Conservation (phyloP, 2,797 vertebrate species). For the Argyrosomus regius region DNA sequence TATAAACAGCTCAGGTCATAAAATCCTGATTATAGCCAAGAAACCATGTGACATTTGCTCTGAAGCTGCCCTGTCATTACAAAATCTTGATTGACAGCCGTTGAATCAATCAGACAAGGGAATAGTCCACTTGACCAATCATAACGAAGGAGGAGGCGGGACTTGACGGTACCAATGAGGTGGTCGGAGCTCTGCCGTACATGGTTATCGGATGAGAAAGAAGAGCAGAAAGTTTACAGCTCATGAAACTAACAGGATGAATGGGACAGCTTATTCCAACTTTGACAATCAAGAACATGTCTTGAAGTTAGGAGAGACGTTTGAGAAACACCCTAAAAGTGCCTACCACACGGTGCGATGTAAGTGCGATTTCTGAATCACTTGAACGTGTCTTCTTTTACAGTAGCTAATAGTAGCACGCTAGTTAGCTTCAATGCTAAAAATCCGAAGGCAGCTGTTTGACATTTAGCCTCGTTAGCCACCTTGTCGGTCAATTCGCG, state of each 20-base stretch:
- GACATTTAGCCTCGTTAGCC: background rate
- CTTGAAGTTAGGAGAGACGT: constrained; percentile 93
- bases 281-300: constrained; percentile 93
- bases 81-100: constrained; percentile 54
- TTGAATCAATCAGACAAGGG: constrained; percentile 47
- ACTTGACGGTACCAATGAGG: constrained; percentile 49
- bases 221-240: constrained; percentile 58
- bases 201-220: constrained; percentile 67
- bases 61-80: constrained; percentile 11
- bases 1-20: background rate
- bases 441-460: constrained; percentile 17
- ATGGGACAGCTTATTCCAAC: constrained; percentile 87
- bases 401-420: constrained; percentile 56
- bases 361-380: constrained; percentile 83
- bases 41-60: constrained; percentile 16
- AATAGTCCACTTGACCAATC: constrained; percentile 65
- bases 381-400: constrained; percentile 10
- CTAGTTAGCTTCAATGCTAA: constrained; percentile 69
- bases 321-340: constrained; percentile 94
- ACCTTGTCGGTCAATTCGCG: background rate
- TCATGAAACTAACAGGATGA: constrained; percentile 86
- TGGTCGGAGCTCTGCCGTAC: constrained; percentile 49
- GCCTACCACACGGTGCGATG: constrained; percentile 97
- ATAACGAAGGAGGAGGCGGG: constrained; percentile 50
- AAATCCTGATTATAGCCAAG: background rate